A percentile compares a stretch with the other conserved stretches of the same genome.
Conservation (phyloP, 2,888 invertebrate species). For the Limenitis camilla region DNA sequence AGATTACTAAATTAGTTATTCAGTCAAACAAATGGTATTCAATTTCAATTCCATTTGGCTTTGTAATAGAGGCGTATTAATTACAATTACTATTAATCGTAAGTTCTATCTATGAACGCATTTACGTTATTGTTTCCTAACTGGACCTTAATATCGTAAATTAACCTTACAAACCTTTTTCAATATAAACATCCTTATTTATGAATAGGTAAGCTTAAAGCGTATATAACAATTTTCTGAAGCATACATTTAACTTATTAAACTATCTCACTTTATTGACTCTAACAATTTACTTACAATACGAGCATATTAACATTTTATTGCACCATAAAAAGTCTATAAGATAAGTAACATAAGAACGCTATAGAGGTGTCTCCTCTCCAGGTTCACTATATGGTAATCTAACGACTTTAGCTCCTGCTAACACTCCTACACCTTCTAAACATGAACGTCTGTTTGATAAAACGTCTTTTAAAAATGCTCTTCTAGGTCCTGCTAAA, state of each 20-base stretch:
- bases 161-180: neutral
- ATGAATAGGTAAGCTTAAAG: conserved; percentile 16
- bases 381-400: conserved; percentile 56
- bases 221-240: conserved; percentile 32
- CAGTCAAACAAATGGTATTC: conserved; percentile 5
- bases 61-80: neutral
- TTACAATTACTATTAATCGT: neutral
- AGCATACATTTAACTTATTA: conserved; percentile 34
- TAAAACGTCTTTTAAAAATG: conserved; percentile 65
- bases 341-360: conserved; percentile 37
- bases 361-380: conserved; percentile 67
- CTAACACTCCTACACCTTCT: conserved; percentile 63
- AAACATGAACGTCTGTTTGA: conserved; percentile 66
- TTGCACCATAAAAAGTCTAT: conserved; percentile 58
- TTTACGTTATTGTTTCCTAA: no score
- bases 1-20: neutral
- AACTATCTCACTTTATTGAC: conserved; percentile 29
- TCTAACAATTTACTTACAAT: conserved; percentile 20
- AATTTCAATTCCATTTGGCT: conserved; percentile 6
- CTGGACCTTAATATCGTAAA: no score
- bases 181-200: neutral
- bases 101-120: neutral
- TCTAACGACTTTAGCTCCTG: conserved; percentile 61
- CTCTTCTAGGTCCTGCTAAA: conserved; percentile 64
- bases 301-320: conserved; percentile 35